Conservation (phyloP, 2,113 vertebrate species). For the Barbus barbus region DNA sequence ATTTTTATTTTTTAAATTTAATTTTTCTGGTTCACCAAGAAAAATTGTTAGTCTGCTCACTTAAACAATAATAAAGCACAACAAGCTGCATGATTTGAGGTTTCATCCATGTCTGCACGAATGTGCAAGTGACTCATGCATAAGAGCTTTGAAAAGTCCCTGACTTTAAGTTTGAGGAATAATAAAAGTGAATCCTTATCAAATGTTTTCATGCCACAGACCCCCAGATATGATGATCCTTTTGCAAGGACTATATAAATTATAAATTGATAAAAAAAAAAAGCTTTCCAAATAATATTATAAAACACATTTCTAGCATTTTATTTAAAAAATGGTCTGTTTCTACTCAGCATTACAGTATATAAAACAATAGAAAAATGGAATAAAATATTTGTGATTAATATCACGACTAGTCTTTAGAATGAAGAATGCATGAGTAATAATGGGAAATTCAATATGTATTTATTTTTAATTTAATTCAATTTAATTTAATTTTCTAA, state of each 20-base stretch:
- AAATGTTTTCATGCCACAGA: no score
- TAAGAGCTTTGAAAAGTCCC: no score
- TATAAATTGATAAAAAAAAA: no score
- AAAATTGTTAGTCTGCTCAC: not conserved
- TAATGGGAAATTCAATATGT: not conserved
- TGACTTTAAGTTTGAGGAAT: not conserved
- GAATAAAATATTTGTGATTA: not conserved
- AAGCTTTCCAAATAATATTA: not conserved
- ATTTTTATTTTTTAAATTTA: not conserved
- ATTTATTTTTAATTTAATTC: not conserved
- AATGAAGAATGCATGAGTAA: not conserved
- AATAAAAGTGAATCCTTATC: not conserved
- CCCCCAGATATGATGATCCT: not conserved
- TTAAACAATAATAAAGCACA: not conserved
- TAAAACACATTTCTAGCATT: not conserved
- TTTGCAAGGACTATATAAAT: no score
- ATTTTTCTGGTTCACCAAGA: not conserved
- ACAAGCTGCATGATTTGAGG: not conserved
- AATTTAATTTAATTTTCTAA: no score
- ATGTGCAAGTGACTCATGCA: not conserved
- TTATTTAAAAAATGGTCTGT: not conserved
- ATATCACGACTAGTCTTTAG: not conserved
- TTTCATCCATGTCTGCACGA: not conserved
- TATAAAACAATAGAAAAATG: not conserved
- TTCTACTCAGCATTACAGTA: not conserved